Base-by-base conservation (phyloP, 2,888 invertebrate species). In the Megaustenia siamemsis region DNA sequence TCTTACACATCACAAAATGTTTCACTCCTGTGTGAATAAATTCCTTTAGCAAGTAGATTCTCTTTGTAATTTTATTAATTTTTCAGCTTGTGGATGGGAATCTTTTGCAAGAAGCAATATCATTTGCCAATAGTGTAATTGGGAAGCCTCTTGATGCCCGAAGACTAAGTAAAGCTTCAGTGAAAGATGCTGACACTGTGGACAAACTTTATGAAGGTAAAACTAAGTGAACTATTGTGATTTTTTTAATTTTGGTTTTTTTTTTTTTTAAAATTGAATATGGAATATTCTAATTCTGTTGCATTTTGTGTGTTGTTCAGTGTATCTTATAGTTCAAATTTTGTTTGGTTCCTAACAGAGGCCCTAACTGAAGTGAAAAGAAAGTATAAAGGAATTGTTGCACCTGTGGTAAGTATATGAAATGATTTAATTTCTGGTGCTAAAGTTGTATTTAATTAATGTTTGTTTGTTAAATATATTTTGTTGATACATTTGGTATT, bases 321-420 rank as follows among this genome's bases (percentile, higher is more conserved):
- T 10, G 45, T 45, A 10, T 45, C 45, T 45, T 45, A 45, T 45
- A 6, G 53, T 53, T n/a, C 32, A 49, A 5, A 32, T 2, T 45
- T 49, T 56, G 35, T n/a, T 32, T 49, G 24, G 24, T 6, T 69
- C 80, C 49, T 87, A 89, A 18, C 87, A 93, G 93, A 86, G 85
- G 91, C 90, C 15, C 77, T 92, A 82, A 82, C 83, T 0, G 86
- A 88, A 76, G 91, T 90, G 3, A 90, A 90, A 73, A 88, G 83
- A 60, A 92, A 89, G 82, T 90, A 87, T 76, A 90, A 86, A 83
- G 93, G 92, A 66, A 88, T 88, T 77, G 89, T 90, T 43, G 92
- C 93, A 21, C 93, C 93, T 56, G 85, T 92, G 76, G 93, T 93
- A 88, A 90, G 90, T 89, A 66, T 71, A 56, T 71, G n/a, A n/a